These are phyloP conservation scores for Vanessa cardui DNA, from an alignment of 2,888 invertebrate genomes.

Conservation along the genomic window DNA sequence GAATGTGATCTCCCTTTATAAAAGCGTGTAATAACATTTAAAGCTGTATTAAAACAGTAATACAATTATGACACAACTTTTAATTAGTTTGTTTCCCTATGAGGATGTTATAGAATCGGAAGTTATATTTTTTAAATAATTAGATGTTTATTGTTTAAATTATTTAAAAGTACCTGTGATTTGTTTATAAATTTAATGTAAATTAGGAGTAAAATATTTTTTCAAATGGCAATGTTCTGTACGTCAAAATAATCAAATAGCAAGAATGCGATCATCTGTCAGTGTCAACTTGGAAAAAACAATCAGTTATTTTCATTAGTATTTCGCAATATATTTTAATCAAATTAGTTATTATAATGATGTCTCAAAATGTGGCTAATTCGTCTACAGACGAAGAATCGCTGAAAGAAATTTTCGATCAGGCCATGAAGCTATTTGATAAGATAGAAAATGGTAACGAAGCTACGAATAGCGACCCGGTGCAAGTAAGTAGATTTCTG, in stretches of 20 bases:
- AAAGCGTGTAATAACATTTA: too few species aligned
- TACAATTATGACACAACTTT: too few species aligned
- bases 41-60: too few species aligned
- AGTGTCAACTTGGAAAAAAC: neutral
- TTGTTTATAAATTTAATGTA: too few species aligned
- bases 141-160: too few species aligned
- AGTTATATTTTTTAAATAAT: too few species aligned
- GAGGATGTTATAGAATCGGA: too few species aligned
- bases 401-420: conserved; percentile 83
- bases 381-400: conserved; percentile 63
- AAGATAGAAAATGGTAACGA: conserved; percentile 85
- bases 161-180: too few species aligned
- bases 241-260: too few species aligned
- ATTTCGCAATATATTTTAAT: neutral
- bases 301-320: neutral
- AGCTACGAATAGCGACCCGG: conserved; percentile 86
- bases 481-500: conserved; percentile 82
- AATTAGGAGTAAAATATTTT: neutral
- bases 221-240: neutral
- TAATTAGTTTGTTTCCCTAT: too few species aligned
- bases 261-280: neutral
- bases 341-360: conserved; percentile 36
- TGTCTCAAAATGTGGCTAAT: conserved; percentile 55
- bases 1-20: too few species aligned
- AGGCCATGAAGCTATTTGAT: conserved; percentile 87